phyloP scores from a whole-genome alignment of 2,888 invertebrate species.

The Heteropelma amictum region DNA sequence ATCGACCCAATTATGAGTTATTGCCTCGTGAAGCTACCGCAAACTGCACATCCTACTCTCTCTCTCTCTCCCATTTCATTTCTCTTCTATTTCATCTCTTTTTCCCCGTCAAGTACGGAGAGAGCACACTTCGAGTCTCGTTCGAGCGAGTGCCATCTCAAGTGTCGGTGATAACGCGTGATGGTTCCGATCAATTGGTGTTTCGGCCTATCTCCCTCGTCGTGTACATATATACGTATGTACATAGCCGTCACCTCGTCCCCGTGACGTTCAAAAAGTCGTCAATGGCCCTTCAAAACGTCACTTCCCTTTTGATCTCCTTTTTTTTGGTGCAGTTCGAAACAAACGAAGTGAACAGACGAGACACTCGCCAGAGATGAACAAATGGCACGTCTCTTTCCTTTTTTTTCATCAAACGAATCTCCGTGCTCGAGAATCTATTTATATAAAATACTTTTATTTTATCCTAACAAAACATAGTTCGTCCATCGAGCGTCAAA shows the following conservation, averaged over 20 bases:
- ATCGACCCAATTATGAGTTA: slow-evolving; percentile 57
- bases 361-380: slow-evolving; percentile 14
- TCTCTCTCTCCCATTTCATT: background rate
- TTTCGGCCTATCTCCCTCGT: slow-evolving; percentile 30
- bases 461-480: too few relatives aligned
- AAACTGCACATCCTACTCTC: slow-evolving; percentile 6
- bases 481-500: too few relatives aligned
- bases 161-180: slow-evolving; percentile 49
- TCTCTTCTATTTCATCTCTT: slow-evolving; percentile 8
- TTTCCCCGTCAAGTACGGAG: background rate
- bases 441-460: too few relatives aligned
- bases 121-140: slow-evolving; percentile 39
- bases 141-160: slow-evolving; percentile 37
- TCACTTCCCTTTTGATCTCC: slow-evolving; percentile 19
- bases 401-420: background rate
- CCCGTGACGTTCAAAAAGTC: slow-evolving; percentile 32
- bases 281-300: slow-evolving; percentile 37
- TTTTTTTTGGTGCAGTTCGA: slow-evolving; percentile 9
- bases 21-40: slow-evolving; percentile 44
- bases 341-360: slow-evolving; percentile 29
- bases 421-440: too few relatives aligned
- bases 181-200: slow-evolving; percentile 52
- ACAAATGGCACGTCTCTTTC: slow-evolving; percentile 12
- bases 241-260: slow-evolving; percentile 7
- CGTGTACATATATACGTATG: background rate